Evolutionary conservation across 2,113 vertebrate species (phyloP).

Genomic region (Onychostoma macrolepis): DNA sequence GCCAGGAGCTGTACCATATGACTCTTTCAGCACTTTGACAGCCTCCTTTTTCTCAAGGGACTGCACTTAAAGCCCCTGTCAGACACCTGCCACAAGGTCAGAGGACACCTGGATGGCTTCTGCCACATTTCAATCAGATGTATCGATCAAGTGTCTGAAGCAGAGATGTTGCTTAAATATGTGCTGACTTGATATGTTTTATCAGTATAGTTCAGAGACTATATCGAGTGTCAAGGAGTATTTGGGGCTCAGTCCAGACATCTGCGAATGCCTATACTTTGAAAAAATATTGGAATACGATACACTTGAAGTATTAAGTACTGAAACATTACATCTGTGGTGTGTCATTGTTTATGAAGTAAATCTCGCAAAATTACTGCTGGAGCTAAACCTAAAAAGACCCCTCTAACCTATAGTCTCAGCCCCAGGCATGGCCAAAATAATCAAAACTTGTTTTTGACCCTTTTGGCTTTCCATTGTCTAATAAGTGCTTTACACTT

Average conservation of each 20-base stretch:
- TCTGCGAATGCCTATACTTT: neutral
- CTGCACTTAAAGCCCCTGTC: neutral
- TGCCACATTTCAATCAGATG: neutral
- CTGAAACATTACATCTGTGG: neutral
- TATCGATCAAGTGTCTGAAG: slow-evolving; percentile 21
- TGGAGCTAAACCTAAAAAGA: neutral
- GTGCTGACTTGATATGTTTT: neutral
- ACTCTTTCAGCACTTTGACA: slow-evolving; percentile 8
- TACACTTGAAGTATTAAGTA: neutral
- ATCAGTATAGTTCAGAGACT: neutral
- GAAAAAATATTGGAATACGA: neutral
- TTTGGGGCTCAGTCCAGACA: neutral
- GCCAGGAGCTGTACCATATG: slow-evolving; percentile 4
- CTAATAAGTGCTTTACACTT: neutral
- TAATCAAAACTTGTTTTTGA: neutral
- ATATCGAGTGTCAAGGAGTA: neutral
- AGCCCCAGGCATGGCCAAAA: neutral
- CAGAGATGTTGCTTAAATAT: neutral
- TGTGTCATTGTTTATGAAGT: neutral
- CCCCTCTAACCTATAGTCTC: neutral
- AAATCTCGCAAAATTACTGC: neutral
- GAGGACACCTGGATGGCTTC: neutral
- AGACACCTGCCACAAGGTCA: slow-evolving; percentile 7
- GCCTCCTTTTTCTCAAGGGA: slow-evolving; percentile 14
- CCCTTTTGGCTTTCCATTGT: neutral